Percentiles rank a stretch among this genome's conserved stretches.
phyloP scores from a whole-genome alignment of 37 sponge, comb jelly and placozoan genomes.

The Halisarca cf. caerulea region DNA sequence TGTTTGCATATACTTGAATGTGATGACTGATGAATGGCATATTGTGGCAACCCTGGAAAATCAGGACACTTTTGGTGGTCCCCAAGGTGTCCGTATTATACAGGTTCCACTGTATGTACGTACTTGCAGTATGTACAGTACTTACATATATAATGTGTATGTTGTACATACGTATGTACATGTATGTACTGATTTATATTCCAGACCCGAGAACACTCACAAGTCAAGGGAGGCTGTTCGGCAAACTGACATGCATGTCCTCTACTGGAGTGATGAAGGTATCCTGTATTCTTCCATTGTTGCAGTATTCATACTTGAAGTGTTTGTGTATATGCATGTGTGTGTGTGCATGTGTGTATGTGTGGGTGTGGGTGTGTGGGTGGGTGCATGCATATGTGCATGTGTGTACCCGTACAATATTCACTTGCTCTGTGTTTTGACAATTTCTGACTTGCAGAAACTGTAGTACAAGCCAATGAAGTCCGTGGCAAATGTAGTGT shows the following conservation, averaged over 20 bases:
- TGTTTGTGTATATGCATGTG: neutral
- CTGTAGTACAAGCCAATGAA: conserved; percentile 43
- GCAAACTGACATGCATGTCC: conserved; percentile 75
- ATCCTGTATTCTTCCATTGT: neutral
- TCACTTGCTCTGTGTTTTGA: neutral
- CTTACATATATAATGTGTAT: neutral
- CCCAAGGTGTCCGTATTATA: no score
- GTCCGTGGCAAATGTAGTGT: conserved; percentile 78
- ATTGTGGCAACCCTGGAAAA: no score
- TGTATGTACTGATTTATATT: neutral
- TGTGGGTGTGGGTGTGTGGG: conserved; percentile 6
- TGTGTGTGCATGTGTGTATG: neutral
- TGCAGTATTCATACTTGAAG: neutral
- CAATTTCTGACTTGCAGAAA: conserved; percentile 26
- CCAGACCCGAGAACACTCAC: conserved; percentile 80
- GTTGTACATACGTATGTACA: neutral
- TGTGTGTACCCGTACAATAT: neutral
- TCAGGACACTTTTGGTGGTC: no score
- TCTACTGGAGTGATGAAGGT: conserved; percentile 79
- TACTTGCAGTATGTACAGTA: neutral
- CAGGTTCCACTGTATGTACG: no score
- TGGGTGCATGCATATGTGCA: neutral
- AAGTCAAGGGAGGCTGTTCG: conserved; percentile 15
- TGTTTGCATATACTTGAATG: no score
- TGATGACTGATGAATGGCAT: no score